Base-by-base conservation (phyloP, 2,888 invertebrate species). In the Molanna angustata region DNA sequence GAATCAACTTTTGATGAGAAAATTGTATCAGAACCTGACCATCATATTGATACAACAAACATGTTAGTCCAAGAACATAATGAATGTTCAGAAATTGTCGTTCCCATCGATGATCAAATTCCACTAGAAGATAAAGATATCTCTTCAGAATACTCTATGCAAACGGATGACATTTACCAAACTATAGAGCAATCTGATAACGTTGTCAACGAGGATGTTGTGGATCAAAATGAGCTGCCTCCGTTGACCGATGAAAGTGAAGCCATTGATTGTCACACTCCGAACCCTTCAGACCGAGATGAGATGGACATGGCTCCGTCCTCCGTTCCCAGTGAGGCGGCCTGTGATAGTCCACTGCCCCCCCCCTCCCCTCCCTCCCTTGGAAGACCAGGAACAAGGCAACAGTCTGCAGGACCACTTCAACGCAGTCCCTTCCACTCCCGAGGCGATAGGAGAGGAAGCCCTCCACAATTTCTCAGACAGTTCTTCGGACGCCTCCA, bases 401-500 rank as follows among this genome's bases (percentile, higher is more conserved):
- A 53, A 56, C 43, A 53, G 47, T 35, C 39, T 7, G 18, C 45
- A 7, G 11, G 33, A 18, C 4, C 17, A 13, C 18, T 46, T 31
- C 16, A 18, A n/a, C n/a, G n/a, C n/a, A 49, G 45, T 11, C 17
- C 39, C 6, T 13, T 35, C 11, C 22, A 40, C 3, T 39, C 49
- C 14, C 16, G 45, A n/a, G 9, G 27, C 19, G n/a, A 18, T 17
- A 16, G 33, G 33, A 33, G 37, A 37, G 33, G 59, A 56, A 33
- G 17, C 46, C n/a, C 9, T 37, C 7, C 22, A 42, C 2, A 20
- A 43, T 7, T 56, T 50, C 21, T 56, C 56, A 2, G 60, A 60
- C 6, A 33, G 52, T 4, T 67, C 68, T 2, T 72, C 74, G 0
- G 73, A 73, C 52, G 64, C 68, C 11, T 74, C 75, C 1, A 66